These are phyloP conservation scores for Anabacerthia variegaticeps DNA, from an alignment of 2,797 vertebrate genomes.

Conservation along the genomic window DNA sequence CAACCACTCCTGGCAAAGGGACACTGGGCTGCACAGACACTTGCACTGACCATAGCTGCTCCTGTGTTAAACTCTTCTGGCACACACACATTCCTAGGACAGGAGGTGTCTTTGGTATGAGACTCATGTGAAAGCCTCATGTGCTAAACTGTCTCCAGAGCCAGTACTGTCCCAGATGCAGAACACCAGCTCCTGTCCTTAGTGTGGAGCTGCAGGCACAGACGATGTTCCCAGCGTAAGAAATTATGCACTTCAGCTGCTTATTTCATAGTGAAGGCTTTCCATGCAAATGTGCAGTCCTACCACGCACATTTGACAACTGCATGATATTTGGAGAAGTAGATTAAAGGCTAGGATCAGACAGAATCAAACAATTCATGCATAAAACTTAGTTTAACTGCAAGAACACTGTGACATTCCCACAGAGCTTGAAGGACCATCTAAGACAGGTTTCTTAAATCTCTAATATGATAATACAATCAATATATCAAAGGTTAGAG, in stretches of 20 bases:
- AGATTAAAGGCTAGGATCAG: constrained; percentile 48
- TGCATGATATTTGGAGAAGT: constrained; percentile 2
- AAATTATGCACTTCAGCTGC: not conserved
- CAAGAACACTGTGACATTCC: not conserved
- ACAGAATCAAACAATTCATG: constrained; percentile 26
- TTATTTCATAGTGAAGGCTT: not conserved
- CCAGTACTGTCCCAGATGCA: not conserved
- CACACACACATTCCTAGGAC: not conserved
- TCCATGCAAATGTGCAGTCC: constrained; percentile 24
- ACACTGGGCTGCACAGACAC: not conserved
- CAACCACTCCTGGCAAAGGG: not conserved
- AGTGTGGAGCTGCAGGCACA: not conserved
- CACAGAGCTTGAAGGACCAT: not conserved
- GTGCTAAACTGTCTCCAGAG: not conserved
- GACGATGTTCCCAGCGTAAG: not conserved
- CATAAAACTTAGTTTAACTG: not conserved
- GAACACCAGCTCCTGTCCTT: not conserved
- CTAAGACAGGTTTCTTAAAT: not conserved
- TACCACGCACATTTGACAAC: constrained; percentile 24
- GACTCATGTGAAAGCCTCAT: not conserved
- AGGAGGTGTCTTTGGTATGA: not conserved
- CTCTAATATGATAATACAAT: not conserved
- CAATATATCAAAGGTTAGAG: not conserved
- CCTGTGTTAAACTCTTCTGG: not conserved
- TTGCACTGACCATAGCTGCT: not conserved